Evolutionary conservation across 2,113 vertebrate genomes (phyloP).

Genomic region (Otolemur garnettii): DNA sequence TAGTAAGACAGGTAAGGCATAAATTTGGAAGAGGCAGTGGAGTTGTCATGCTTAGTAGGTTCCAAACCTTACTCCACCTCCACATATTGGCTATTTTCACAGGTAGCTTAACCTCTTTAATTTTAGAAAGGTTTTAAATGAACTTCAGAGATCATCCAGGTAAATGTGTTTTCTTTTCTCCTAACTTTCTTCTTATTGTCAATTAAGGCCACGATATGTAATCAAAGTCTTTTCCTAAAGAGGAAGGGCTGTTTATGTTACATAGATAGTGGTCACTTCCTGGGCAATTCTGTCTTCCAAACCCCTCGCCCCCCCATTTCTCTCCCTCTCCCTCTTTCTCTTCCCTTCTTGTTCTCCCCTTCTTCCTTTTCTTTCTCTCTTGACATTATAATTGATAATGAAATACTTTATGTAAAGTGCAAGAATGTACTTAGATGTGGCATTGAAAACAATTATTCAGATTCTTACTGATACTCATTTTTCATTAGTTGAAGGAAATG

Average conservation of each 20-base stretch:
- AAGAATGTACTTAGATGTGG: slow-evolving; percentile 10
- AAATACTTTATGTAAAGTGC: slow-evolving; percentile 24
- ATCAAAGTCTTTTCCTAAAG: not conserved
- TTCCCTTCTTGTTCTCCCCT: too few relatives aligned
- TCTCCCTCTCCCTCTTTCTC: not conserved
- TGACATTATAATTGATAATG: not conserved
- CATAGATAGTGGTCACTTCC: not conserved
- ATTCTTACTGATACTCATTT: slow-evolving; percentile 24
- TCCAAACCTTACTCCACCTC: not conserved
- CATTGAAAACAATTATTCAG: slow-evolving; percentile 44
- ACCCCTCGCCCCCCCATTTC: too few relatives aligned
- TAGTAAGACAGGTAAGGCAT: not conserved
- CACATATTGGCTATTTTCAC: not conserved
- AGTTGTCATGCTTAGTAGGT: not conserved
- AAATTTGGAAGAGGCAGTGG: not conserved
- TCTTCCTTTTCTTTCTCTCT: not conserved
- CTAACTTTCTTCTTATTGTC: not conserved
- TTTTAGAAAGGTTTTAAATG: slow-evolving; percentile 16
- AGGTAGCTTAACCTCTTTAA: not conserved
- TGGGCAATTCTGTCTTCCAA: not conserved
- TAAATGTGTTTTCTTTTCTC: not conserved
- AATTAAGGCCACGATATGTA: not conserved
- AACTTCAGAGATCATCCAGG: slow-evolving; percentile 29
- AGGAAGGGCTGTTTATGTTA: not conserved
- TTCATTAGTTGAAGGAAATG: slow-evolving; percentile 35